These are phyloP conservation scores for Blastomussa wellsi DNA, from an alignment of 92 coral and sea anemone genomes.

Conservation along the genomic window DNA sequence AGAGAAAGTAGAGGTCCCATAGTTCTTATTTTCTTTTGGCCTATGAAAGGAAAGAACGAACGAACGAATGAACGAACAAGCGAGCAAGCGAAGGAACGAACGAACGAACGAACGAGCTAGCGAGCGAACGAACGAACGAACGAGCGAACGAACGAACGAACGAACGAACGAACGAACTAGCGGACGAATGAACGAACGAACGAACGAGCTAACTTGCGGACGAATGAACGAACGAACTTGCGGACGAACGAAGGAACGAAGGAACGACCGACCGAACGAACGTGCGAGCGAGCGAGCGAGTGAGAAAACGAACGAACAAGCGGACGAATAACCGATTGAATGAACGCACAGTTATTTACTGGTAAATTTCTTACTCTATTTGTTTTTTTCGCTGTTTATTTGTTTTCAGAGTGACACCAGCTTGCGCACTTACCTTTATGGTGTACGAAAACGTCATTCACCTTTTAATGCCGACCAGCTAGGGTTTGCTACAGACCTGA, in stretches of 20 bases:
- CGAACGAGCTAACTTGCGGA: no score
- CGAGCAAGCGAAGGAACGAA: background rate
- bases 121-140: background rate
- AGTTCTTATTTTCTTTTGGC: no score
- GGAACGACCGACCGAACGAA: background rate
- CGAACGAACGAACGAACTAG: no score
- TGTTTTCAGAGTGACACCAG: slow-evolving; percentile 83
- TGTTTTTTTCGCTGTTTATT: no score
- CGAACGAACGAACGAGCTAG: background rate
- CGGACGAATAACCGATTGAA: background rate
- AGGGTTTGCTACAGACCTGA: background rate
- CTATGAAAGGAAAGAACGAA: background rate
- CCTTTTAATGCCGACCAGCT: slow-evolving; percentile 49
- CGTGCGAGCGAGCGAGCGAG: background rate
- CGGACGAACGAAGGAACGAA: background rate
- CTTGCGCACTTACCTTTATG: slow-evolving; percentile 90
- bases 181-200: no score
- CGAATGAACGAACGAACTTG: background rate
- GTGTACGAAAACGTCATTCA: slow-evolving; percentile 84
- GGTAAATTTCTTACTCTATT: background rate
- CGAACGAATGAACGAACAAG: background rate
- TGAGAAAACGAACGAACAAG: background rate
- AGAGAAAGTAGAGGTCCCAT: no score
- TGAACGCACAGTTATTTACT: background rate
- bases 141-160: background rate